These are phyloP conservation scores for Microchrysa polita DNA, from an alignment of 2,888 invertebrate species.

Conservation along the genomic window DNA sequence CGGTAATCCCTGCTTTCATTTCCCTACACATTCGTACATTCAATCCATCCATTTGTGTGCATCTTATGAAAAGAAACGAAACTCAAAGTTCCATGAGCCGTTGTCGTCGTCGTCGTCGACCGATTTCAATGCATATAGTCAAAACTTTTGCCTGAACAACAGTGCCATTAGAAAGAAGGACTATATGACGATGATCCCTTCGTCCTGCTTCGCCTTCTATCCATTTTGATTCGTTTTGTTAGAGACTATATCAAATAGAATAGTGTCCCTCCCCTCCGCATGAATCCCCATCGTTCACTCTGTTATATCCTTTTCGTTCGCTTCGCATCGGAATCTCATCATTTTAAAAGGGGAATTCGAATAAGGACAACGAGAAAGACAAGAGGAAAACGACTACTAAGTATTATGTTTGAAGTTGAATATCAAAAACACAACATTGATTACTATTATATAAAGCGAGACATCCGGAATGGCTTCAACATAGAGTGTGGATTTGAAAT, in stretches of 20 bases:
- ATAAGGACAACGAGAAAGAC: constrained; percentile 23
- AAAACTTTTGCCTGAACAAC: constrained; percentile 37
- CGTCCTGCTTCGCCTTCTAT: neutral
- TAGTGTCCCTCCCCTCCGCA: neutral
- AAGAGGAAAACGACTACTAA: constrained; percentile 19
- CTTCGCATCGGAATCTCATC: constrained; percentile 31
- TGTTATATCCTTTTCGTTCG: neutral
- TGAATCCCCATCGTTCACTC: neutral
- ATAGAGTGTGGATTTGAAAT: constrained; percentile 22
- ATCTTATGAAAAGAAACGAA: too few relatives aligned
- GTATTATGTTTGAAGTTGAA: constrained; percentile 28
- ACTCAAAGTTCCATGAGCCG: too few relatives aligned
- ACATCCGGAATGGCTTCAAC: constrained; percentile 39
- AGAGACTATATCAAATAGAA: too few relatives aligned
- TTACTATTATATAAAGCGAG: constrained; percentile 39
- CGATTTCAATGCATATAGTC: constrained; percentile 41
- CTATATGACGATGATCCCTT: constrained; percentile 27
- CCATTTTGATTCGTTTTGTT: too few relatives aligned
- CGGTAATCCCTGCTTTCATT: neutral
- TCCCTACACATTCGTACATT: neutral
- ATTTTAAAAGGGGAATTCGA: constrained; percentile 34
- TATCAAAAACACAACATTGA: constrained; percentile 45
- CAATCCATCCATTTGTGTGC: too few relatives aligned
- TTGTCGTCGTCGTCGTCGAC: too few relatives aligned
- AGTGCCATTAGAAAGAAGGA: constrained; percentile 22